Conservation (phyloP, 2,797 vertebrate genomes). For the Erithacus rubecula region DNA sequence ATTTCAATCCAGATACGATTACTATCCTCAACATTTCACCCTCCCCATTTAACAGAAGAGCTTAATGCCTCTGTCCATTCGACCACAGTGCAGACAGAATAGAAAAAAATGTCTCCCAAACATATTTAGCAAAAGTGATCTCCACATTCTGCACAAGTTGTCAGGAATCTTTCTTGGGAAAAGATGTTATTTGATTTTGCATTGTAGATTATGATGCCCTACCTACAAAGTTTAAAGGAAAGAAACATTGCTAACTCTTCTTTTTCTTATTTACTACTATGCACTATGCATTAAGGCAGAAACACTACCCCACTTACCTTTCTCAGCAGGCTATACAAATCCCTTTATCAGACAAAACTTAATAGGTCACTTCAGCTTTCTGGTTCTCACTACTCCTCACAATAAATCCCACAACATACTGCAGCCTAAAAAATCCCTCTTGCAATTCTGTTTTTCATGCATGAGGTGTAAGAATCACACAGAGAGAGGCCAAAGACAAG, state of each 20-base stretch:
- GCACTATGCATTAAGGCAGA: background rate
- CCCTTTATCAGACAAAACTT: background rate
- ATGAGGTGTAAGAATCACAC: background rate
- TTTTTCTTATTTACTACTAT: background rate
- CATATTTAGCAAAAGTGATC: background rate
- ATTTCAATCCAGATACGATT: rapidly evolving
- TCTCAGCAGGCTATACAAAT: background rate
- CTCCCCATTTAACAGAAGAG: background rate
- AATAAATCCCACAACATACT: background rate
- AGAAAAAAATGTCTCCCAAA: background rate
- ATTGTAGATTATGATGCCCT: background rate
- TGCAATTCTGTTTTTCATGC: background rate
- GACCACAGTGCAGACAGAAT: background rate
- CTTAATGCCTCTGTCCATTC: background rate
- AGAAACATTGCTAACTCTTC: background rate
- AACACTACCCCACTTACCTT: background rate
- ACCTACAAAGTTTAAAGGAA: background rate
- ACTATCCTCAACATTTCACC: background rate
- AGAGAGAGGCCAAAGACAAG: background rate
- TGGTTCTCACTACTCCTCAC: background rate
- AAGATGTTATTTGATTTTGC: background rate
- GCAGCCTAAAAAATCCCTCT: background rate
- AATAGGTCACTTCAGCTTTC: background rate
- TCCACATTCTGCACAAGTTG: background rate
- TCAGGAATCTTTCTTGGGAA: background rate